Conservation (phyloP, 1,140 invertebrate genomes). For the Agrilus planipennis region DNA sequence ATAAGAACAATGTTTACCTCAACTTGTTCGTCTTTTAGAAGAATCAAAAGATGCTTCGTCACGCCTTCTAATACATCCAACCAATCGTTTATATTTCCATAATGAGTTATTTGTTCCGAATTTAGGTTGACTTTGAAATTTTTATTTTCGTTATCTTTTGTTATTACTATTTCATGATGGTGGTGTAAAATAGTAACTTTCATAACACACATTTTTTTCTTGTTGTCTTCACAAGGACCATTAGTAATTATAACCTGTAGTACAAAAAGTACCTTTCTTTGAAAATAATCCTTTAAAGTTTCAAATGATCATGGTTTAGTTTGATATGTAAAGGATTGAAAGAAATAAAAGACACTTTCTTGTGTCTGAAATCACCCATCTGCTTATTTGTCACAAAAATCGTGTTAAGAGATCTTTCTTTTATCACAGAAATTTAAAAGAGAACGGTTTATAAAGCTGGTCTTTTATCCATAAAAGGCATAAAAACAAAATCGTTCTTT, state of each 20-base stretch:
- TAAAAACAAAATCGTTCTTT: too few species aligned
- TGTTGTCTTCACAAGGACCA: slow-evolving; percentile 40
- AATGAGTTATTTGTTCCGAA: slow-evolving; percentile 24
- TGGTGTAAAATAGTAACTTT: slow-evolving; percentile 51
- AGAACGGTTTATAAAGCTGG: too few species aligned
- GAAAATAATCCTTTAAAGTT: too few species aligned
- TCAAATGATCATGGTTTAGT: too few species aligned
- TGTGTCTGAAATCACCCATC: too few species aligned
- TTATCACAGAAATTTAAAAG: too few species aligned
- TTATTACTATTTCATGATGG: slow-evolving; percentile 38
- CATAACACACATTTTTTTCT: slow-evolving; percentile 42
- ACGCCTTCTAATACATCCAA: slow-evolving; percentile 29
- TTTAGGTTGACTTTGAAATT: slow-evolving; percentile 32
- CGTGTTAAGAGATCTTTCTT: too few species aligned
- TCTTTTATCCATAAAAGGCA: too few species aligned
- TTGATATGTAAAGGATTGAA: too few species aligned
- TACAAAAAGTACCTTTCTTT: neutral
- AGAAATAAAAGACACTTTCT: too few species aligned
- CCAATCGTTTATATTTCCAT: slow-evolving; percentile 33
- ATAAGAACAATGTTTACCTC: slow-evolving; percentile 19
- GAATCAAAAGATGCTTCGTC: slow-evolving; percentile 33
- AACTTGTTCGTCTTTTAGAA: slow-evolving; percentile 35
- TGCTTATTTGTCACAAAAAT: too few species aligned
- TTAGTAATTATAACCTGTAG: slow-evolving; percentile 48
- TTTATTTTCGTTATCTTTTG: slow-evolving; percentile 17